phyloP scores from a whole-genome alignment of 2,113 vertebrate genomes.

The Anhinga anhinga region DNA sequence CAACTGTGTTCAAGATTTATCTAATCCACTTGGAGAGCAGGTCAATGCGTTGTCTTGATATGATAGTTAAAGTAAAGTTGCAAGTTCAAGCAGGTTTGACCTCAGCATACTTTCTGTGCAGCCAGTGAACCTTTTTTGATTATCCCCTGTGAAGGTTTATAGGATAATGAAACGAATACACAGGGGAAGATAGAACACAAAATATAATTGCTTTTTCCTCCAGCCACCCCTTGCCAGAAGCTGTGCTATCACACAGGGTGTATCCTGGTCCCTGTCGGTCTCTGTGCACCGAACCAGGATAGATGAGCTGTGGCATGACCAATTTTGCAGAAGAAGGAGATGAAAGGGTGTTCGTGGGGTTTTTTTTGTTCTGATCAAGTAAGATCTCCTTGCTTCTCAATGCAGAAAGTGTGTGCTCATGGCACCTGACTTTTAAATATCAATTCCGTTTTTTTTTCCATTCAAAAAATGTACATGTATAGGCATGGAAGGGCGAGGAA shows the following conservation, averaged over 20 bases:
- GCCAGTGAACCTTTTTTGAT: background rate
- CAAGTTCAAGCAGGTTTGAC: constrained; percentile 30
- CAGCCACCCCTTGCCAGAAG: background rate
- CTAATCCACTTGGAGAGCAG: constrained; percentile 18
- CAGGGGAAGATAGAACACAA: constrained; percentile 12
- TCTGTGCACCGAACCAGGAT: background rate
- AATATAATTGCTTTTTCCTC: constrained; percentile 13
- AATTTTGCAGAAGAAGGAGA: background rate
- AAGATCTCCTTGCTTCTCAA: background rate
- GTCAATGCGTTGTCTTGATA: background rate
- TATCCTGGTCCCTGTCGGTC: background rate
- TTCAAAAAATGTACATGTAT: background rate
- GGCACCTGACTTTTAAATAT: background rate
- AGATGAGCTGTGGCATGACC: background rate
- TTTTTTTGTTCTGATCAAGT: background rate
- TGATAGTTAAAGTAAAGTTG: background rate
- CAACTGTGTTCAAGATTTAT: background rate
- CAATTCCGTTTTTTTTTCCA: background rate
- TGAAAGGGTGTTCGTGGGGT: background rate
- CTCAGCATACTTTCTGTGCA: background rate
- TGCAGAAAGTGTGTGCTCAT: background rate
- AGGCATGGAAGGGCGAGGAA: background rate
- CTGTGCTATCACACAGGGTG: background rate
- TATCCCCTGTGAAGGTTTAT: constrained; percentile 7
- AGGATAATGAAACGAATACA: constrained; percentile 30